These are phyloP conservation scores for Gavia stellata DNA, from an alignment of 2,113 vertebrate species.

Conservation along the genomic window DNA sequence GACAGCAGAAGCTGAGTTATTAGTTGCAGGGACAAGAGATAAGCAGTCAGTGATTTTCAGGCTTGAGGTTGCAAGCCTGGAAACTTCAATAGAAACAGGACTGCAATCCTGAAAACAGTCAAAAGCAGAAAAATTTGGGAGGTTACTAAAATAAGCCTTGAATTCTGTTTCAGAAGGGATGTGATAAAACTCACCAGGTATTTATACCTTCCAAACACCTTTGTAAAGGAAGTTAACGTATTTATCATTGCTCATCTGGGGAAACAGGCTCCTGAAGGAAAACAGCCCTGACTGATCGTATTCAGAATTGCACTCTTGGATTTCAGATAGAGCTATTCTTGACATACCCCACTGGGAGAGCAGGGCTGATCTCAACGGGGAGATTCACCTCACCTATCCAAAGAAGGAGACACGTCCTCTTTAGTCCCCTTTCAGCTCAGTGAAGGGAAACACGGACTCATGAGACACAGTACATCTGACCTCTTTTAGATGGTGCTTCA, in stretches of 20 bases:
- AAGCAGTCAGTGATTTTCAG: neutral
- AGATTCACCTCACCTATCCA: neutral
- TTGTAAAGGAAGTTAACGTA: neutral
- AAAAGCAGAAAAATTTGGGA: neutral
- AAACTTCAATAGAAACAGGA: neutral
- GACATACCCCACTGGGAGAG: fast-evolving
- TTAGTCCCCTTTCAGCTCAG: neutral
- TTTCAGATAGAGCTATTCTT: neutral
- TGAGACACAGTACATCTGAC: neutral
- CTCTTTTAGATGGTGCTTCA: neutral
- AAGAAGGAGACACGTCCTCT: fast-evolving
- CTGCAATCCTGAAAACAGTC: neutral
- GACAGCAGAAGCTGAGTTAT: neutral
- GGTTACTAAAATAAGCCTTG: neutral
- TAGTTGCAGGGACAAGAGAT: neutral
- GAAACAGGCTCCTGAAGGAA: neutral
- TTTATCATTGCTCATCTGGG: neutral
- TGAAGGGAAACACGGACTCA: neutral
- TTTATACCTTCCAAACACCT: neutral
- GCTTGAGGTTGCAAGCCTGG: neutral
- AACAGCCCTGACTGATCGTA: neutral
- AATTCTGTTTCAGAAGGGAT: neutral
- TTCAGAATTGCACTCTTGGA: neutral
- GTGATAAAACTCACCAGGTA: neutral
- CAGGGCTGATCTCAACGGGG: neutral